These are phyloP conservation scores for Hyalella azteca DNA, from an alignment of 2,888 invertebrate species.

Conservation along the genomic window DNA sequence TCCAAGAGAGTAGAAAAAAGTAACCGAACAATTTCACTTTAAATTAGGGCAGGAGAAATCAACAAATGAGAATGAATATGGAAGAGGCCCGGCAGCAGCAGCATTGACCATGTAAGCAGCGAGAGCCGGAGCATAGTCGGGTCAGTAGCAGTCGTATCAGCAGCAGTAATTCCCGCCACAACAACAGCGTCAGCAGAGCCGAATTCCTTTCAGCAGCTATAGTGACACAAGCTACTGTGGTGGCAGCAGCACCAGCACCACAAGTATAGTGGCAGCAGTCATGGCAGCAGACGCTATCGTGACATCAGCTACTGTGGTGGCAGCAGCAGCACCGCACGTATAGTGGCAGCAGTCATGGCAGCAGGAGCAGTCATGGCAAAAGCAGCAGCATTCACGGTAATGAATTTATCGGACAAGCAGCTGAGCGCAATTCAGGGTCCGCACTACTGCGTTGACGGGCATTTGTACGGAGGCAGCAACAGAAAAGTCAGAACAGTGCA, in stretches of 20 bases:
- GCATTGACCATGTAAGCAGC: too few relatives aligned
- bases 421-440: background rate
- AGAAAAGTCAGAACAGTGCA: background rate
- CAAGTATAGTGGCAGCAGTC: background rate
- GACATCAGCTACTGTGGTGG: too few relatives aligned
- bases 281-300: background rate
- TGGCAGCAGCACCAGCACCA: background rate
- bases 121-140: background rate
- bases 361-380: background rate
- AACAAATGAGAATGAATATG: too few relatives aligned
- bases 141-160: background rate
- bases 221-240: background rate
- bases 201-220: background rate
- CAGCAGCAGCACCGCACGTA: background rate
- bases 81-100: too few relatives aligned
- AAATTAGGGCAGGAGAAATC: too few relatives aligned
- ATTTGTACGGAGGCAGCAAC: background rate
- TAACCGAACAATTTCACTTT: too few relatives aligned
- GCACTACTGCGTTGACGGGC: too few relatives aligned
- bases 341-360: background rate
- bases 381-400: background rate
- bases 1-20: too few relatives aligned
- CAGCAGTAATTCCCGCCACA: background rate
- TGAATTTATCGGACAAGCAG: constrained; percentile 8
- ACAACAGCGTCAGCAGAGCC: background rate